phyloP scores from a whole-genome alignment of 2,113 vertebrate genomes.

The Pedetes capensis region DNA sequence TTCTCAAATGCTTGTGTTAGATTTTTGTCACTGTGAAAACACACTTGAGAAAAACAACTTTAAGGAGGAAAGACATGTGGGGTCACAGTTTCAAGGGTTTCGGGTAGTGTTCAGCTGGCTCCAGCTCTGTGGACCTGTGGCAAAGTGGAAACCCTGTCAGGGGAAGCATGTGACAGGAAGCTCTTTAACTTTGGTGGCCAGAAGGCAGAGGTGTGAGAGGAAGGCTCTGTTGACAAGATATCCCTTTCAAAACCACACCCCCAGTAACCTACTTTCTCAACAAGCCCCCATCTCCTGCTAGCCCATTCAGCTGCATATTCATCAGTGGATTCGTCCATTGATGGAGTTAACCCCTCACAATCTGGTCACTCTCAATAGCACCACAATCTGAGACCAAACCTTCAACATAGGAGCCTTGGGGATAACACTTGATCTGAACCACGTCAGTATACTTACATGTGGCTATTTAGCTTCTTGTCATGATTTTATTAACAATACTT shows the following conservation, averaged over 20 bases:
- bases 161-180: neutral
- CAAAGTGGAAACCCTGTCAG: neutral
- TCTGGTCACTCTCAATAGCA: neutral
- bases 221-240: neutral
- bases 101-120: neutral
- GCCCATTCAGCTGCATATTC: neutral
- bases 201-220: too few relatives aligned
- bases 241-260: neutral
- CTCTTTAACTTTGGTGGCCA: neutral
- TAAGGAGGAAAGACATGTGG: neutral
- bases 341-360: too few relatives aligned
- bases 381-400: neutral
- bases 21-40: neutral
- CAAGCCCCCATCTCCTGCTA: neutral
- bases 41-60: neutral
- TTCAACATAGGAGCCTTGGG: neutral
- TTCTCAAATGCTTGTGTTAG: neutral
- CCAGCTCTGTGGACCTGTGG: neutral
- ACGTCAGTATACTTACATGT: neutral
- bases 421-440: neutral
- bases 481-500: neutral
- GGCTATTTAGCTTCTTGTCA: neutral
- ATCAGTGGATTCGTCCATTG: neutral
- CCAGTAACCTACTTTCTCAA: neutral
- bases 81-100: neutral